phyloP scores from a whole-genome alignment of 2,113 vertebrate genomes.

The Elgaria multicarinata region DNA sequence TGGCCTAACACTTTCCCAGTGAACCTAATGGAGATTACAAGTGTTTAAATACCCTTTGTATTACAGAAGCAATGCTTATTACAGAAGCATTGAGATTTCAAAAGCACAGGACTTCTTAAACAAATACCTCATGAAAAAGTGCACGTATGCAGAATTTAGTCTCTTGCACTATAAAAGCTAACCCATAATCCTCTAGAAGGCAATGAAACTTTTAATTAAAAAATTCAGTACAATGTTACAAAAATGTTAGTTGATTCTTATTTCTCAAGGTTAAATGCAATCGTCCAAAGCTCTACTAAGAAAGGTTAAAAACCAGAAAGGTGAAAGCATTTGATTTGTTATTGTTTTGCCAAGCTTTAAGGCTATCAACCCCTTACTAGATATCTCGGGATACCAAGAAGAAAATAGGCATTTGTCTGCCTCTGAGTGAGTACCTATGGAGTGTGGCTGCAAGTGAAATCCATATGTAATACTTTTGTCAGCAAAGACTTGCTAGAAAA shows the following conservation, averaged over 20 bases:
- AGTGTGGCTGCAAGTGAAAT: slow-evolving; percentile 62
- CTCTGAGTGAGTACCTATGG: slow-evolving; percentile 57
- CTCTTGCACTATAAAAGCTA: rapidly evolving
- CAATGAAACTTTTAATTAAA: not conserved
- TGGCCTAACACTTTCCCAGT: not conserved
- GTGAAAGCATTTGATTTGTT: slow-evolving; percentile 9
- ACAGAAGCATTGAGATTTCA: not conserved
- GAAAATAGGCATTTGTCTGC: slow-evolving; percentile 53
- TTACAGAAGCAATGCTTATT: not conserved
- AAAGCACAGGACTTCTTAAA: not conserved
- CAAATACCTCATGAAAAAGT: not conserved
- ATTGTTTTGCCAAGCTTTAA: slow-evolving; percentile 49
- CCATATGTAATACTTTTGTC: slow-evolving; percentile 74
- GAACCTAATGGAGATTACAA: not conserved
- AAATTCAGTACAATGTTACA: slow-evolving; percentile 14
- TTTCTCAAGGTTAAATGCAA: slow-evolving; percentile 36
- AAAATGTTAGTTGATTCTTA: slow-evolving; percentile 26
- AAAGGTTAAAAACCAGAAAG: not conserved
- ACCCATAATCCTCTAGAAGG: slow-evolving; percentile 6
- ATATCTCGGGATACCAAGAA: slow-evolving; percentile 51
- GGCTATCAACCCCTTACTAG: slow-evolving; percentile 43
- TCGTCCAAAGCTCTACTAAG: slow-evolving; percentile 18
- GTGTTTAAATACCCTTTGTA: not conserved
- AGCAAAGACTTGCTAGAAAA: slow-evolving; percentile 74
- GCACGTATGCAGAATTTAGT: not conserved